Evolutionary conservation across 2,797 vertebrate genomes (phyloP), one percentile per base, ranked within the genome.

Genomic region (Labeo calbasu): DNA sequence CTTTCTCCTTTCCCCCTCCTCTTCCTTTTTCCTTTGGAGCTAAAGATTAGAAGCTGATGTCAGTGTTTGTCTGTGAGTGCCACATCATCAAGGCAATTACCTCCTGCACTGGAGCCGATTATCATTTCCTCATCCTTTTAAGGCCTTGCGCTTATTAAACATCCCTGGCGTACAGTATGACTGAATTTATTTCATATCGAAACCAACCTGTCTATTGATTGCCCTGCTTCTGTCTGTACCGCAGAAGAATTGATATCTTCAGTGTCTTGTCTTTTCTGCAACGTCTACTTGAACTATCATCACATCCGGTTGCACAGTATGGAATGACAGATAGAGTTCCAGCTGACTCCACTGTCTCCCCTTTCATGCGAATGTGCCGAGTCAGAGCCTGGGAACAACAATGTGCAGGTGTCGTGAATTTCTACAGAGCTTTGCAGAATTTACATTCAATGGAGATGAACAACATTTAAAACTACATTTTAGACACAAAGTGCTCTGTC

Each of bases 11-110:
- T 23, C 4, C 6, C 32, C 46, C 68, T 63, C 50, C 53, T 28
- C 23, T 69, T 68, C 13, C 6, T 11, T 71, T 75, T 69, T 81
- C 59, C 77, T 32, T 40, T 57, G 36, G 71, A 43, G 65, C 28
- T 79, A 48, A 77, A 83, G 84, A 82, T 86, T 84, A 78, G 50
- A 71, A 65, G 68, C 40, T 72, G 75, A 84, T 82, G 85, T 88
- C 70, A 86, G 73, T 75, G 61, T 25, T 9, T 46, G 63, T 59
- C 46, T 84, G 36, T 50, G 83, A 78, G 53, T 71, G 61, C 69
- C 55, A 81, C 40, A 63, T 79, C 76, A 75, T 63, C 68, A 84
- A 63, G 23, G 36, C 77, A 81, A 85, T 86, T 86, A 85, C 66
- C 77, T 65, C 76, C 55, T 77, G 73, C 71, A 53, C 70, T 25